Conservation (phyloP, 2,888 invertebrate genomes). For the Teleiodes luculella region DNA sequence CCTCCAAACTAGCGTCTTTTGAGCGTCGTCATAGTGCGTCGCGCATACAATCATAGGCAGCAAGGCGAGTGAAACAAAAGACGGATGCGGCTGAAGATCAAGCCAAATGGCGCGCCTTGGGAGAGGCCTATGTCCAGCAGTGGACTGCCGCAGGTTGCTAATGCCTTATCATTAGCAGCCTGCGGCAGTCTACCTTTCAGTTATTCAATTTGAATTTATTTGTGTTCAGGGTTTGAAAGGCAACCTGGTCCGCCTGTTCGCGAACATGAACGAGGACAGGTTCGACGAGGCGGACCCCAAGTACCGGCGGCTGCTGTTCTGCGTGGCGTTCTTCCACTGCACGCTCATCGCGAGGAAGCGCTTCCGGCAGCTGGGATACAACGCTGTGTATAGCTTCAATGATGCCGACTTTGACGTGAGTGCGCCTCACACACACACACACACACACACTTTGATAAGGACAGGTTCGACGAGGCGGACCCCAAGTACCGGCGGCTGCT, state of each 20-base stretch:
- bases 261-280: constrained; percentile 86
- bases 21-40: too few relatives aligned
- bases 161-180: too few relatives aligned
- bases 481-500: constrained; percentile 88
- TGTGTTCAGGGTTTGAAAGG: constrained; percentile 86
- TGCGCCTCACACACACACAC: too few relatives aligned
- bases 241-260: constrained; percentile 90
- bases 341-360: constrained; percentile 90
- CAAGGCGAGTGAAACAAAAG: too few relatives aligned
- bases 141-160: too few relatives aligned
- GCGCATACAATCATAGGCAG: too few relatives aligned
- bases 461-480: constrained; percentile 84
- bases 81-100: too few relatives aligned
- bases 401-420: constrained; percentile 93
- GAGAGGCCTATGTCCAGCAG: too few relatives aligned
- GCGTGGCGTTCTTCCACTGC: constrained; percentile 92
- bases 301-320: constrained; percentile 88
- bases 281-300: constrained; percentile 85
- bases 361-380: constrained; percentile 93
- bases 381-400: constrained; percentile 92
- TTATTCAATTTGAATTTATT: not conserved
- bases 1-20: too few relatives aligned
- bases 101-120: too few relatives aligned
- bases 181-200: not conserved
- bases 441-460: constrained; percentile 28